Conservation (phyloP, 2,888 invertebrate species). For the Drosophila paramelanica region DNA sequence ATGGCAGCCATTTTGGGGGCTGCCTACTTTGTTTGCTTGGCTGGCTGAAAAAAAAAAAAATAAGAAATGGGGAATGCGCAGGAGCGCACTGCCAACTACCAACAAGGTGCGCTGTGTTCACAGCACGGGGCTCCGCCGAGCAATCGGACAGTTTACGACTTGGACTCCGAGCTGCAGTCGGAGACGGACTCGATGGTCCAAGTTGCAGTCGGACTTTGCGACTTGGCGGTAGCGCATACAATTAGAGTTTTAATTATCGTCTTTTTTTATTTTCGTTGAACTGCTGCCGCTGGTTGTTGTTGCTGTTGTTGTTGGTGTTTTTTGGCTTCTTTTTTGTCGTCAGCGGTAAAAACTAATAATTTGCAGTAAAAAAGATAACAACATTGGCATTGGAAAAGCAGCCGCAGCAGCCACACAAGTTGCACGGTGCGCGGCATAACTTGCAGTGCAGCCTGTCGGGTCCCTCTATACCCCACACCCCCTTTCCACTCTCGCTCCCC, state of each 20-base stretch:
- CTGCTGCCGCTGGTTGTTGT: constrained; percentile 24
- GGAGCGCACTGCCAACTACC: constrained; percentile 19
- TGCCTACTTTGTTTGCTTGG: constrained; percentile 39
- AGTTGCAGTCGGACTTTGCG: constrained; percentile 19
- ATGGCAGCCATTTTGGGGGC: constrained; percentile 40
- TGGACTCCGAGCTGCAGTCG: constrained; percentile 11
- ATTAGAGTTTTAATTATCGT: constrained; percentile 77
- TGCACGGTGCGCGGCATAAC: constrained; percentile 59
- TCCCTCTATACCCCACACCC: not conserved
- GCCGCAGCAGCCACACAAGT: constrained; percentile 67
- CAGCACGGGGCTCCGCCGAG: constrained; percentile 34
- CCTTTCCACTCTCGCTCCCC: not conserved
- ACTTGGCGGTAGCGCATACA: constrained; percentile 70
- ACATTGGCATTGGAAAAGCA: constrained; percentile 62
- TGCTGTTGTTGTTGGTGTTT: constrained; percentile 6
- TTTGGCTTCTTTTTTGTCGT: constrained; percentile 55
- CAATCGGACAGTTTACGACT: constrained; percentile 64
- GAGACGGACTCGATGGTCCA: not conserved
- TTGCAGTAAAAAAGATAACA: constrained; percentile 80
- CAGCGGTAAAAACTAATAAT: constrained; percentile 78
- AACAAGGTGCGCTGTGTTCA: constrained; percentile 29
- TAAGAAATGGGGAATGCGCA: constrained; percentile 7
- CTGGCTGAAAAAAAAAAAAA: not conserved
- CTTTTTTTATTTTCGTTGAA: constrained; percentile 43
- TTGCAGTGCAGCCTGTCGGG: constrained; percentile 26